These are phyloP conservation scores for Cynopterus brachyotis DNA, from an alignment of 2,113 vertebrate species.

Conservation along the genomic window DNA sequence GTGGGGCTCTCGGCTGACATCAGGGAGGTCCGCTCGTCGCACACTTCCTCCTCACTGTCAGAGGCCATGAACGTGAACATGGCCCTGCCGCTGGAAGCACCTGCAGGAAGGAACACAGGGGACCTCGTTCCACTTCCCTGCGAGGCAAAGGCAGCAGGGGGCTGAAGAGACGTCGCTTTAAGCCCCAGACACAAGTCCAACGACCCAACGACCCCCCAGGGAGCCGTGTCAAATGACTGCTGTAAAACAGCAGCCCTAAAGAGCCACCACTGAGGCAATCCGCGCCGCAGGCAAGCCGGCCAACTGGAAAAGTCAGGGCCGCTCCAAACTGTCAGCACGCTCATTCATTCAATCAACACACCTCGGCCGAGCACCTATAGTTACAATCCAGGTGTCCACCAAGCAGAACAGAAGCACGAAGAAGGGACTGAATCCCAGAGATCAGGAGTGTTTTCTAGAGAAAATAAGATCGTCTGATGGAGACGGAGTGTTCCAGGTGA, in stretches of 20 bases:
- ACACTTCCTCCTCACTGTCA: conserved; percentile 94
- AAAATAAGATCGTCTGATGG: fast-evolving
- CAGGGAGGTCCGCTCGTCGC: conserved; percentile 93
- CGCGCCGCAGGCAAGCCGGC: background rate
- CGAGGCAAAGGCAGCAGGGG: background rate
- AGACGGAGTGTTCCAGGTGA: background rate
- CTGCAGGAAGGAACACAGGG: conserved; percentile 43
- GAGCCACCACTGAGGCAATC: background rate
- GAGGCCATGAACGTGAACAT: conserved; percentile 92
- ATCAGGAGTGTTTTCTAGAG: background rate
- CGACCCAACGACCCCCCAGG: background rate
- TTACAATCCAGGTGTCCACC: background rate
- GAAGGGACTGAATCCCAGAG: background rate
- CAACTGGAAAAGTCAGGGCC: background rate
- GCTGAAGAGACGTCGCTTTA: too few species aligned
- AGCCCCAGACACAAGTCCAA: background rate
- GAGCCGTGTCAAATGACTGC: background rate
- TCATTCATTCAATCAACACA: background rate
- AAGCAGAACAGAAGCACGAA: background rate
- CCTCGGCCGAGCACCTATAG: fast-evolving
- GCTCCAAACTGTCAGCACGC: background rate
- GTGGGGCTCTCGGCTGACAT: conserved; percentile 90
- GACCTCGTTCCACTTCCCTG: background rate
- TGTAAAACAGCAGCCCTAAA: background rate
- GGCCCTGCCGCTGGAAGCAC: background rate